phyloP scores from a whole-genome alignment of 2,797 vertebrate genomes.

The Myotis findleyi region DNA sequence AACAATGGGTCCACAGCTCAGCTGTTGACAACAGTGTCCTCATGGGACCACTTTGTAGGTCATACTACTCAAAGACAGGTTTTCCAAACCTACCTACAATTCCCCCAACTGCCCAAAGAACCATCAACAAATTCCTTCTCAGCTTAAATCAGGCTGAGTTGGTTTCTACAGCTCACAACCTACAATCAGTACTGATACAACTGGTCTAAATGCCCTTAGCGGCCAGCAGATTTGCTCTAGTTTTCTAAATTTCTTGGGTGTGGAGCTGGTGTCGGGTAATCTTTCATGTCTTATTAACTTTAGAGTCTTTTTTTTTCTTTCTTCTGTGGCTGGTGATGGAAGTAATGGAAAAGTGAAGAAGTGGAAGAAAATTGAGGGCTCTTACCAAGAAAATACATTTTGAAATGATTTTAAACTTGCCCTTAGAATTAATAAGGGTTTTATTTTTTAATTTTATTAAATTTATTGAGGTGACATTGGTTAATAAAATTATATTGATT shows the following conservation, averaged over 20 bases:
- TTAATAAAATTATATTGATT: not conserved
- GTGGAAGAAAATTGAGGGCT: not conserved
- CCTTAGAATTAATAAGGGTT: not conserved
- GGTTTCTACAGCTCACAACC: constrained; percentile 24
- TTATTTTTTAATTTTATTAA: not conserved
- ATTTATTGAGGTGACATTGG: not conserved
- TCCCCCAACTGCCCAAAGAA: not conserved
- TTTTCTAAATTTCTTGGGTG: constrained; percentile 19
- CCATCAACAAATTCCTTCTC: constrained; percentile 35
- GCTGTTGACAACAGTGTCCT: not conserved
- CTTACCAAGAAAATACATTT: not conserved
- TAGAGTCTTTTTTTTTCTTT: not conserved
- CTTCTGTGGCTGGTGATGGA: not conserved
- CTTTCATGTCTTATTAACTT: constrained; percentile 17
- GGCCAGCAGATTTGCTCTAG: not conserved
- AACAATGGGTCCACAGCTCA: not conserved
- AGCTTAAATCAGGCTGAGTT: not conserved
- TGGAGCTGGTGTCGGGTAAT: not conserved
- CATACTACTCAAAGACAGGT: not conserved
- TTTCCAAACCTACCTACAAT: not conserved
- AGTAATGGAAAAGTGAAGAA: not conserved
- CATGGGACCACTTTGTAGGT: not conserved
- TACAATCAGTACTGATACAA: not conserved
- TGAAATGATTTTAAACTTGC: constrained; percentile 17
- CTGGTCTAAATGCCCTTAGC: constrained; percentile 26